Evolutionary conservation across 2,888 invertebrate species (phyloP).

Genomic region (Antheraea assamensis): DNA sequence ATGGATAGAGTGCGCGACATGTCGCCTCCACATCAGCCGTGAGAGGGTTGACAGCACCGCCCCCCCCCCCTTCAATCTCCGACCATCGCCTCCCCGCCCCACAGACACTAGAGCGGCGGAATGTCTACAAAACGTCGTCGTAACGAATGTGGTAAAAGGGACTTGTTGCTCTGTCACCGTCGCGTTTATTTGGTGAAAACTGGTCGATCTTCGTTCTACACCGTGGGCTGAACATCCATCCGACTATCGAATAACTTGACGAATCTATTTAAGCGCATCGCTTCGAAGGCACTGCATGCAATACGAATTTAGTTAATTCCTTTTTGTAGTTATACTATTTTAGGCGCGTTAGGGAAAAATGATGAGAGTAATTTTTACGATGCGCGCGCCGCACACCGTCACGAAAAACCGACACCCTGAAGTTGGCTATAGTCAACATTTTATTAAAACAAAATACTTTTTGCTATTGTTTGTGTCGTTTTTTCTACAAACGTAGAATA

Average conservation of each 20-base stretch:
- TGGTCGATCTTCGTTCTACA: slow-evolving; percentile 7
- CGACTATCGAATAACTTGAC: neutral
- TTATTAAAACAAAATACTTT: no score
- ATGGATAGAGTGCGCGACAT: slow-evolving; percentile 65
- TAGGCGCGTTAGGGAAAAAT: no score
- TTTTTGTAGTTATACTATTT: no score
- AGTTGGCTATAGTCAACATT: no score
- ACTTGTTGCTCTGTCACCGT: slow-evolving; percentile 78
- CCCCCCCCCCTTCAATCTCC: slow-evolving; percentile 38
- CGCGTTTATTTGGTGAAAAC: slow-evolving; percentile 55
- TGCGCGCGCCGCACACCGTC: no score
- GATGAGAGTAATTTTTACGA: no score
- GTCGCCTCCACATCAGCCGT: slow-evolving; percentile 32
- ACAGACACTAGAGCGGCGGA: slow-evolving; percentile 39
- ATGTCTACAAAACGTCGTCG: slow-evolving; percentile 61
- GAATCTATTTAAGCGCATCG: no score
- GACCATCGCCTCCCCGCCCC: slow-evolving; percentile 28
- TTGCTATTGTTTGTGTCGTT: no score
- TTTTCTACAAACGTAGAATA: no score
- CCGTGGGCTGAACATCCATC: neutral
- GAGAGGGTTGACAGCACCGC: slow-evolving; percentile 27
- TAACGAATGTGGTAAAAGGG: slow-evolving; percentile 69
- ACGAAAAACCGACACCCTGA: no score
- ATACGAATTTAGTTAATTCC: no score
- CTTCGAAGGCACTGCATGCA: no score